Base-by-base conservation (phyloP, 2,113 vertebrate species). In the Poicephalus meyeri region DNA sequence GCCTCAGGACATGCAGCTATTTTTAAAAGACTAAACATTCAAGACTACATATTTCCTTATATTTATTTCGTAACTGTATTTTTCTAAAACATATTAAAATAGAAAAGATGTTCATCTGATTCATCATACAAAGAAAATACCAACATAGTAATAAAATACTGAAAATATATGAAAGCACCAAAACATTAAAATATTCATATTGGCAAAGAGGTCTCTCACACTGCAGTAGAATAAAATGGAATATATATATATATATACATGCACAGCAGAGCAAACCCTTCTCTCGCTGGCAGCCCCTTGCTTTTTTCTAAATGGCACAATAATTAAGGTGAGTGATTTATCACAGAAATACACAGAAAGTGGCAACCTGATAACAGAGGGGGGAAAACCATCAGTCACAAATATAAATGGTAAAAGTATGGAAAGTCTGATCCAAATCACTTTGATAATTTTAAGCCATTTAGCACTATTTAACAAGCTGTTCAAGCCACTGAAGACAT, bases 11-110 rank as follows among this genome's bases (percentile, higher is more conserved):
- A 24, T 16, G 7, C 5, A 82, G 18, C 26, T 80, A 16, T 71
- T 86, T 94, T 92, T 73, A 95, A 97, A 95, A 97, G 86, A 97
- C 86, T 95, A 70, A 98, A 70, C 70, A 80, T 74, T 83, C 80
- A 93, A 90, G 70, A 97, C 76, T 81, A 89, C 5, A 19, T 47
- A 74, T 83, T 97, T 98, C 80, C 82, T 97, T 78, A 81, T 95
- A 85, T 98, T 98, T 98, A 98, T 98, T 98, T 97, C 86, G 96
- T 96, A 96, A 91, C 96, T 74, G 93, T 95, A 97, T 96, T 97
- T 83, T 95, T 98, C 97, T 98, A 96, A 97, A 98, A 98, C 95
- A 95, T 98, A 98, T 98, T 98, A 98, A 98, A 98, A 98, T 98
- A 98, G 98, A 98, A 98, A 98, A 98, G 95, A 97, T 95, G 97